A percentile compares a stretch with the other conserved stretches of the same genome.
Conservation (phyloP, 2,888 invertebrate species). For the Ptychoptera albimana region DNA sequence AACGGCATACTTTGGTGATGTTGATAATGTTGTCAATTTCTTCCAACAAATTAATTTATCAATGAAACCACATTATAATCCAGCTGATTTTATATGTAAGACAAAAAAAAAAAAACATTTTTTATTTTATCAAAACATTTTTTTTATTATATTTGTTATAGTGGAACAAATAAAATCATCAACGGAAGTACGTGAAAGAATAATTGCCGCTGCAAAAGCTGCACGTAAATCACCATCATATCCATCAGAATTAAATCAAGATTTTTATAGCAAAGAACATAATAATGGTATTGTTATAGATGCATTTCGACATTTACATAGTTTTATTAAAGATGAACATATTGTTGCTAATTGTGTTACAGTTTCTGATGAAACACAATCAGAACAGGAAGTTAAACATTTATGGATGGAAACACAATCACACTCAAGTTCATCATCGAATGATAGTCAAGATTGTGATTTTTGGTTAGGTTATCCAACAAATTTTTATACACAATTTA, state of each 20-base stretch:
- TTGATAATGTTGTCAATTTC: conserved; percentile 51
- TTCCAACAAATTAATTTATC: conserved; percentile 53
- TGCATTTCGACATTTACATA: conserved; percentile 8
- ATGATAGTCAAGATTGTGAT: conserved; percentile 40
- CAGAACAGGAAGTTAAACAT: conserved; percentile 34
- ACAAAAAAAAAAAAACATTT: background rate
- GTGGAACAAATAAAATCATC: conserved; percentile 63
- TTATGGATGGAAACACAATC: conserved; percentile 55
- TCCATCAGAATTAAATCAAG: conserved; percentile 35
- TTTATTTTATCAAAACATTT: background rate
- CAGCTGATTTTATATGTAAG: conserved; percentile 70
- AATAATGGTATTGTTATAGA: conserved; percentile 5
- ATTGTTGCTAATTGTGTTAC: conserved; percentile 6
- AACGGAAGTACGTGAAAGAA: conserved; percentile 47
- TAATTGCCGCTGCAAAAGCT: conserved; percentile 47
- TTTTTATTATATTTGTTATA: conserved; percentile 22
- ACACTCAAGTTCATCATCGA: conserved; percentile 45
- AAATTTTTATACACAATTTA: conserved; percentile 64
- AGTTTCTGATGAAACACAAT: conserved; percentile 5
- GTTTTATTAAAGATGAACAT: conserved; percentile 6
- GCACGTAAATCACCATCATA: conserved; percentile 40
- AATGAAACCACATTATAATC: conserved; percentile 63
- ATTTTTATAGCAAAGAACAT: conserved; percentile 7
- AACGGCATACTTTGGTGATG: conserved; percentile 61
- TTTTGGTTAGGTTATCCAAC: conserved; percentile 55